These are phyloP conservation scores for Halictus ligatus DNA, from an alignment of 2,888 invertebrate genomes.

Conservation along the genomic window DNA sequence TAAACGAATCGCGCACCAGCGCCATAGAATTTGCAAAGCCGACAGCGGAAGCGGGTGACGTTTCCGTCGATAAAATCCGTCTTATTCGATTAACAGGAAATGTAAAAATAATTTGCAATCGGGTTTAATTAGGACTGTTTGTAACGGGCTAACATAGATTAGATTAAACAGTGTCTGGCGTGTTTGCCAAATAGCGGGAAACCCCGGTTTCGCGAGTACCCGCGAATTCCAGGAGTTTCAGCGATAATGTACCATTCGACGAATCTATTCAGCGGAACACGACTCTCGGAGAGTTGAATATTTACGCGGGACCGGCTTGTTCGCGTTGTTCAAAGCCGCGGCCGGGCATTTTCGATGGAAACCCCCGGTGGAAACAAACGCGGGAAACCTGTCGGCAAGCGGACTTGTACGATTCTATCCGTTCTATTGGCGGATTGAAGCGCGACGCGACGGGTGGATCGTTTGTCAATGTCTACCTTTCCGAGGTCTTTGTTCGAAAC, in stretches of 20 bases:
- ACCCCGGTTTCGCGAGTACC: neutral
- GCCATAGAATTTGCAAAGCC: neutral
- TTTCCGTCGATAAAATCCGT: neutral
- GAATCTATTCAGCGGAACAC: slow-evolving; percentile 13
- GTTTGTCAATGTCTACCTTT: slow-evolving; percentile 69
- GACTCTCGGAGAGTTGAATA: slow-evolving; percentile 17
- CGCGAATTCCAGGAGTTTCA: slow-evolving; percentile 11
- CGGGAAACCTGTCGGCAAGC: slow-evolving; percentile 52
- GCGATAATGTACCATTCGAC: slow-evolving; percentile 31
- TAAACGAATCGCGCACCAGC: neutral
- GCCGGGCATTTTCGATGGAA: slow-evolving; percentile 42
- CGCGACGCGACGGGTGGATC: slow-evolving; percentile 66
- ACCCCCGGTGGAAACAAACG: slow-evolving; percentile 44
- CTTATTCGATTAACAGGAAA: neutral
- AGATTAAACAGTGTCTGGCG: neutral
- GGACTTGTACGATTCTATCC: slow-evolving; percentile 54
- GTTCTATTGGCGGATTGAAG: slow-evolving; percentile 60
- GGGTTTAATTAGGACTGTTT: slow-evolving; percentile 1
- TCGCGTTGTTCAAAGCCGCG: slow-evolving; percentile 12
- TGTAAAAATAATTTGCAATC: neutral
- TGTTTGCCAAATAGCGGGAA: neutral
- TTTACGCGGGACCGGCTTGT: slow-evolving; percentile 25
- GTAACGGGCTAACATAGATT: neutral
- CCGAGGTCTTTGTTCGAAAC: slow-evolving; percentile 57
- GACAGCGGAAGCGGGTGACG: neutral